Evolutionary conservation across 2,888 invertebrate genomes (phyloP), one percentile per base, ranked within the genome.

Genomic region (Platynereis dumerilii): DNA sequence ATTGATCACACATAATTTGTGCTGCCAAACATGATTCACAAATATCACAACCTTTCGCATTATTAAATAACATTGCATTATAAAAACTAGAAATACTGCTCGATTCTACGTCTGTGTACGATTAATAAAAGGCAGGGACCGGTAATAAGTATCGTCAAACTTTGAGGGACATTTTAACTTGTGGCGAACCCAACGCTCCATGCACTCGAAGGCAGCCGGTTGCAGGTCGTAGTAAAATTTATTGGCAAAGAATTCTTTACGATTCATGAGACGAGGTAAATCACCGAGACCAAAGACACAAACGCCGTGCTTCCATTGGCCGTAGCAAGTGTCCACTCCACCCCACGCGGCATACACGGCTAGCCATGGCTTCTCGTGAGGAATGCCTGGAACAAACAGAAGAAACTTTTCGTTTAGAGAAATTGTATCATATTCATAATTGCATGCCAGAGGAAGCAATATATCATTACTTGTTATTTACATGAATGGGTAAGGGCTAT

Each of bases 221-320:
- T 80, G 72, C 57, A 63, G 65, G 48, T 75, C 68, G 5, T 69
- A 27, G 60, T 75, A 71, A 61, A 80, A 71, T 66, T 80, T 80
- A 67, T 80, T 81, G 29, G 67, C 76, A 58, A 80, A 75, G 26
- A 79, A 66, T 45, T 78, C 74, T 20, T 65, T 60, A 10, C 60
- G 65, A 7, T 58, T 59, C 22, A 69, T 52, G 1, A 80, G 70
- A 1, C 10, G 17, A 5, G 68, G 65, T 22, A 80, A 57, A 58
- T 81, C 79, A 7, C 62, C 67, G 15, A 77, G 70, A 3, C 80
- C 78, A 59, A 74, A 76, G 2, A 80, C 72, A 61, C 80, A 80
- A 15, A 80, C 75, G 17, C 72, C 74, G 1, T 72, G 66, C 44
- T 66, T 65, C 68, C 67, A 72, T 57, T 55, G 62, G 3, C 76